Percentiles rank a stretch among this genome's conserved stretches.
Conservation (phyloP, 2,888 invertebrate species). For the Thymelicus sylvestris region DNA sequence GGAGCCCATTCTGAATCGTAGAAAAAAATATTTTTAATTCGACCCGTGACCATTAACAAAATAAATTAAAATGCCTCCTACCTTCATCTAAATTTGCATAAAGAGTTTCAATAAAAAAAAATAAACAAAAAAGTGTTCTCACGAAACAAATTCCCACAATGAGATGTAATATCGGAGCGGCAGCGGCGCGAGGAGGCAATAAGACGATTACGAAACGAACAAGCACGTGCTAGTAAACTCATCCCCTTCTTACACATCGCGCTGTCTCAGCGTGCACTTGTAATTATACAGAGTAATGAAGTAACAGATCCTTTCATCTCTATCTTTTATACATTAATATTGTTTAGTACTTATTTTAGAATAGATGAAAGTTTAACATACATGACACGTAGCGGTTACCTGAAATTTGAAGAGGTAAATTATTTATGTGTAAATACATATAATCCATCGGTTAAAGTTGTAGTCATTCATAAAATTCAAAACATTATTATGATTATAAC, state of each 20-base stretch:
- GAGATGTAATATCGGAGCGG: constrained; percentile 71
- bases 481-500: no score
- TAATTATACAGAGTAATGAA: constrained; percentile 50
- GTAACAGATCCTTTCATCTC: neutral
- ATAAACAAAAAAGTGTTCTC: constrained; percentile 53
- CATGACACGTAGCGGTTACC: no score
- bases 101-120: constrained; percentile 25
- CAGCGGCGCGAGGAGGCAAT: constrained; percentile 74
- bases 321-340: constrained; percentile 34
- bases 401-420: no score
- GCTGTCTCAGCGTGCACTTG: constrained; percentile 50
- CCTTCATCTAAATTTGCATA: constrained; percentile 40
- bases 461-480: no score
- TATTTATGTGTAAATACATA: no score
- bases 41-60: neutral
- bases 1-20: no score
- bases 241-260: constrained; percentile 56
- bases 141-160: constrained; percentile 75
- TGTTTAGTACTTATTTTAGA: no score
- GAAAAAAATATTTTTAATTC: constrained; percentile 22
- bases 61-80: constrained; percentile 21
- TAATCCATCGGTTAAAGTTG: no score
- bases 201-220: constrained; percentile 74
- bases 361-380: no score
- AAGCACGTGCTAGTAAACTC: constrained; percentile 69